phyloP scores from a whole-genome alignment of 1,140 invertebrate species.

The Propsilocerus akamusi region DNA sequence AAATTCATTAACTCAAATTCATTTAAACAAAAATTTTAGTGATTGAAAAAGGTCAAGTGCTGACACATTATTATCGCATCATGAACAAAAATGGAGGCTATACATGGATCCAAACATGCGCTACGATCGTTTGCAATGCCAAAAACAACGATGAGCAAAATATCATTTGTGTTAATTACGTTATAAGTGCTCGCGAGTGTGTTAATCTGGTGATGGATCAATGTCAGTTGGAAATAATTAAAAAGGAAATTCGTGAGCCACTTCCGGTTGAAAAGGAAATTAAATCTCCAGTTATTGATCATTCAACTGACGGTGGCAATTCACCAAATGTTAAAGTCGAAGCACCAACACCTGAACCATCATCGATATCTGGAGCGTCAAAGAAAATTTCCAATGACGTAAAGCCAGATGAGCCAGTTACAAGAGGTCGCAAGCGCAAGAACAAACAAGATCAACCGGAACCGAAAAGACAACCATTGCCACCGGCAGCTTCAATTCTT shows the following conservation, averaged over 20 bases:
- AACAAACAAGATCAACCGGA: background rate
- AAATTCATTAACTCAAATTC: background rate
- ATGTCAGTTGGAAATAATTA: conserved; percentile 54
- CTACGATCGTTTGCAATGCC: conserved; percentile 85
- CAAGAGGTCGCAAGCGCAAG: background rate
- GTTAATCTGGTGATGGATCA: conserved; percentile 82
- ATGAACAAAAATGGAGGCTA: conserved; percentile 93
- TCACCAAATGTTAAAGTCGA: background rate
- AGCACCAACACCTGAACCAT: no score
- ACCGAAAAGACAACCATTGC: background rate
- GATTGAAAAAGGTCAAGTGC: conserved; percentile 88
- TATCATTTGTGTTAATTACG: conserved; percentile 91
- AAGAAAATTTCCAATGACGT: background rate
- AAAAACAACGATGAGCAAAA: conserved; percentile 93
- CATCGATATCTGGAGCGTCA: background rate
- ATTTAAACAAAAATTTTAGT: no score
- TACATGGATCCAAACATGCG: conserved; percentile 92
- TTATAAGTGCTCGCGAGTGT: conserved; percentile 80
- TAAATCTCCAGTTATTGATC: conserved; percentile 66
- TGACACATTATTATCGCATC: conserved; percentile 87
- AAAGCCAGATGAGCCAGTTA: background rate
- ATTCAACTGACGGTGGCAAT: conserved; percentile 26
- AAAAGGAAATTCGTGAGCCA: background rate
- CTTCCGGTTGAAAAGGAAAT: conserved; percentile 23
- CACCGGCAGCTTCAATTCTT: background rate